Base-by-base conservation (phyloP, 2,113 vertebrate genomes). In the Nycticebus coucang region DNA sequence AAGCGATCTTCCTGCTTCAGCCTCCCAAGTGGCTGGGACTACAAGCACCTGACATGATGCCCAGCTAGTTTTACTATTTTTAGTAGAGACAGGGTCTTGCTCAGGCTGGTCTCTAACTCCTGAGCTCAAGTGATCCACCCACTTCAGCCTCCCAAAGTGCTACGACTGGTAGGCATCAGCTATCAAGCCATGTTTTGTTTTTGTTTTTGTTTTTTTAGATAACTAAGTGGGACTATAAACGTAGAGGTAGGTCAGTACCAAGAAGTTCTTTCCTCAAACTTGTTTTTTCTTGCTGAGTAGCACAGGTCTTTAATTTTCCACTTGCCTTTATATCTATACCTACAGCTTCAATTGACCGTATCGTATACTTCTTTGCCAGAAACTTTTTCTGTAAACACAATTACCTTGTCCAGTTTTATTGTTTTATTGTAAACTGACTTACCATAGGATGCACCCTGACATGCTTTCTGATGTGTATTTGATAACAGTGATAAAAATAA, bases 351-450 rank as follows among this genome's bases (percentile, higher is more conserved):
- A 24, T 83, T 7, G 69, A 95, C 87, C 95, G 93, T 87, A 72
- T 93, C 95, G 81, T n/a, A 9, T 64, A 83, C 92, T 97, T 96
- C 55, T 89, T 94, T 95, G 95, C 94, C 86, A 91, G 92, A 87
- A 95, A 92, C 88, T 92, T 95, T 94, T 95, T 77, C 91, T 89
- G 95, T 95, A 97, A 97, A 96, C 97, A 97, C 96, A 68, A 91
- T 95, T 96, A 95, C 95, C 96, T 96, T 97, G 95, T 96, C 97
- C 96, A 95, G 91, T 97, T 97, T 97, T 92, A 92, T 94, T 95
- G 91, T 97, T 97, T 97, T 92, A 92, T 94, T 95, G 96, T 97
- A 93, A 97, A 95, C 95, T 93, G 97, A 97, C 92, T 86, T 84
- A 37, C 55, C 83, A 37, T 95, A 85, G 92, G 91, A 92, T 97